Evolutionary conservation across 2,888 invertebrate genomes (phyloP).

Genomic region (Athetis lepigone): DNA sequence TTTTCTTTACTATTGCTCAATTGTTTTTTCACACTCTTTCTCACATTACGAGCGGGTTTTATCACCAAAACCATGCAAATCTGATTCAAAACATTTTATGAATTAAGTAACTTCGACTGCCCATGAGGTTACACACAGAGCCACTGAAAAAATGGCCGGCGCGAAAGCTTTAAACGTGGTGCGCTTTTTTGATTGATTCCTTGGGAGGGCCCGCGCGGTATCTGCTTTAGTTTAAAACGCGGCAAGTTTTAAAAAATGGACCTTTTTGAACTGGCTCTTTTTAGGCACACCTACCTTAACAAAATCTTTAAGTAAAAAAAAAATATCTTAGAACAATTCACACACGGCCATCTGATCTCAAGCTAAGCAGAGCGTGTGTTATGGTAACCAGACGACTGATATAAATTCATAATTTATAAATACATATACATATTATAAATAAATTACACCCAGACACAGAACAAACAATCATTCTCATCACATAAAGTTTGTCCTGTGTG

Average conservation of each 20-base stretch:
- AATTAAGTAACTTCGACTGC: background rate
- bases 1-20: background rate
- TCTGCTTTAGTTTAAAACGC: background rate
- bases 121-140: background rate
- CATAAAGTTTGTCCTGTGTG: too few relatives aligned
- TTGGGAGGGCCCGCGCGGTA: background rate
- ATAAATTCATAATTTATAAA: too few relatives aligned
- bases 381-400: too few relatives aligned
- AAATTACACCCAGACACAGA: too few relatives aligned
- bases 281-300: too few relatives aligned
- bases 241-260: background rate
- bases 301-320: too few relatives aligned
- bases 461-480: too few relatives aligned
- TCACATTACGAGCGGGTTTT: background rate
- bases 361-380: too few relatives aligned
- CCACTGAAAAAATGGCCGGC: background rate
- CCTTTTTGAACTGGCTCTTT: background rate
- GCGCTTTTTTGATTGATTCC: conserved; percentile 1
- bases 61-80: background rate
- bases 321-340: too few relatives aligned
- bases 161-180: background rate
- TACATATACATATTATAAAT: too few relatives aligned
- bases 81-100: background rate
- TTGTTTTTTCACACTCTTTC: too few relatives aligned
- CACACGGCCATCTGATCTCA: too few relatives aligned